Conservation (phyloP, 2,113 vertebrate genomes). For the Accipiter cooperii region DNA sequence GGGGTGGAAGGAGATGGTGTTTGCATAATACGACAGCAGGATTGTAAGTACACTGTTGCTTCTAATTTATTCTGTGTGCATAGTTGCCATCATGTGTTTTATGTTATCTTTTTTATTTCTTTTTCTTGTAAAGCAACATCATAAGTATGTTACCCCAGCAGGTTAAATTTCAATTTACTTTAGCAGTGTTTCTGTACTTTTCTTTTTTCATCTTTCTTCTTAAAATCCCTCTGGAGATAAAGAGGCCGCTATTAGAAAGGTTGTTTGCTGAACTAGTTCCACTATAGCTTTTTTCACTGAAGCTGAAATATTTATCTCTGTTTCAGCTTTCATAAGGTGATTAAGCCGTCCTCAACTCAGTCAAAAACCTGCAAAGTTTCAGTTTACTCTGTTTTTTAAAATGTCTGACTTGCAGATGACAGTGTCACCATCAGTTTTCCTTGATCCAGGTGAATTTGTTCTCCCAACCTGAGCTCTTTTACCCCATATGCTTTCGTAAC, state of each 20-base stretch:
- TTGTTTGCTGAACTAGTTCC: background rate
- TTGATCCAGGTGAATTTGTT: background rate
- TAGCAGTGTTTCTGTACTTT: background rate
- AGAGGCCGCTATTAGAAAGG: background rate
- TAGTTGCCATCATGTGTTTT: background rate
- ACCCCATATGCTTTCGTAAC: background rate
- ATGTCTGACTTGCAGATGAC: background rate
- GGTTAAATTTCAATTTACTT: constrained; percentile 41
- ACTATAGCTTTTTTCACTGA: background rate
- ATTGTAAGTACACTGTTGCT: background rate
- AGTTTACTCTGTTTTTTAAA: background rate
- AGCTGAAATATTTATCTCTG: background rate
- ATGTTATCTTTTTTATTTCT: background rate
- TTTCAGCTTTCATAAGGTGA: background rate
- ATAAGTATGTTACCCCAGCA: background rate
- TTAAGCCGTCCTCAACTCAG: background rate
- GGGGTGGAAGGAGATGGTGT: background rate
- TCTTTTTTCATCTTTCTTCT: background rate
- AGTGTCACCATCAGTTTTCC: background rate
- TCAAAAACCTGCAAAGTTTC: background rate
- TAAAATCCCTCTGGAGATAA: background rate
- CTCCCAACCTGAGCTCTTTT: background rate
- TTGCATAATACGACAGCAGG: background rate
- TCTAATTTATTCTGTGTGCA: background rate
- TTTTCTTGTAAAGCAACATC: background rate